Evolutionary conservation across 35 echinoderm and acorn worm species (phyloP).

Genomic region (Anneissia japonica): DNA sequence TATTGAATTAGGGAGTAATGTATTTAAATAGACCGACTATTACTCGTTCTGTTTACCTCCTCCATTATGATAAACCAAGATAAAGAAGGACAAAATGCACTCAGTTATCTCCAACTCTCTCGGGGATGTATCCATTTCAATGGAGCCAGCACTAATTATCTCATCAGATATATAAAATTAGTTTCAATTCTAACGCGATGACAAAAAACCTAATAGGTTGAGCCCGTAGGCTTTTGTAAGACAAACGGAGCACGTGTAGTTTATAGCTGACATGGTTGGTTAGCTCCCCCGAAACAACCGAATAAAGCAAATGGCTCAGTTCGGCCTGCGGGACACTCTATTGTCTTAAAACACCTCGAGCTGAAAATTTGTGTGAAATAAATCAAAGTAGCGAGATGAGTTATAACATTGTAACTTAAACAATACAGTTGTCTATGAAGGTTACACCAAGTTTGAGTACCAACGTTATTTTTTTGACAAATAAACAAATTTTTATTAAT

Average conservation of each 20-base stretch:
- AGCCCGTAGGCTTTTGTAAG: background rate
- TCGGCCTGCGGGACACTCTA: background rate
- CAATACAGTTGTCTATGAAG: background rate
- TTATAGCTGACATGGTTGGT: background rate
- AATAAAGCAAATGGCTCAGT: background rate
- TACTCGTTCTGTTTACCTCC: background rate
- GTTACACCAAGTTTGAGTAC: background rate
- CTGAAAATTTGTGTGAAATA: background rate
- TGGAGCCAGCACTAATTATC: background rate
- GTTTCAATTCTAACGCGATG: background rate
- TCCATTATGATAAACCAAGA: background rate
- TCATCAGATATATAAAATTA: background rate
- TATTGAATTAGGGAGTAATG: background rate
- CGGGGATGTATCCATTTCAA: background rate
- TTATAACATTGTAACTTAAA: background rate
- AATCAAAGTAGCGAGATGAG: background rate
- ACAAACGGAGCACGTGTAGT: background rate
- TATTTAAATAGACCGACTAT: background rate
- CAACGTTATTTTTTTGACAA: background rate
- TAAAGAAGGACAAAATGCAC: background rate
- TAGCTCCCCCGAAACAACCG: background rate
- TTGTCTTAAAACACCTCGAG: background rate
- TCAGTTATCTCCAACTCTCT: background rate
- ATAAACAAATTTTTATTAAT: no score
- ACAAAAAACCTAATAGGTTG: background rate